Evolutionary conservation across 1,140 invertebrate genomes (phyloP), one percentile per base, ranked within the genome.

Genomic region (Apis dorsata): DNA sequence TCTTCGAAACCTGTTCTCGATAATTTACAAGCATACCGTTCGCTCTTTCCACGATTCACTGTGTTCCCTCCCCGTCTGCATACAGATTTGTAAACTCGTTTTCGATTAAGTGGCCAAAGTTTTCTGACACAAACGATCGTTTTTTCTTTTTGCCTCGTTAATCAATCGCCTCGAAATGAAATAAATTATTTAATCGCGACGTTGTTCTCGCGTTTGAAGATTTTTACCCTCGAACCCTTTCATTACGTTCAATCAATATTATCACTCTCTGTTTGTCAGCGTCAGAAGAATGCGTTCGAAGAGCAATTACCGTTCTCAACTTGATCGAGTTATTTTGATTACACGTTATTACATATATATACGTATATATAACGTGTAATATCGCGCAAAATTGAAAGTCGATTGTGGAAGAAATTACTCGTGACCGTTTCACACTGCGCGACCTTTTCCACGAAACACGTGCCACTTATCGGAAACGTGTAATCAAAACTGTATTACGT

Each of bases 321-420:
- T 65, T 28, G 57, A 65, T 57, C 79, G 49, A n/a, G 19, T 80
- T 57, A 49, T 10, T n/a, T 62, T 10, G 70, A 74, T 74, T 74
- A 74, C 60, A 19, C 15, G 62, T 74, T 63, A 44, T 44, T 44
- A 44, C 5, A 44, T 44, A 44, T 34, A 34, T 34, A 34, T 4
- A 44, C 34, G 2, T 3, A 3, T 34, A 34, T 34, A 80, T 49
- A 34, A 7, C 19, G 21, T 19, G n/a, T 68, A 77, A 60, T 68
- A 68, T 4, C n/a, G 8, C 15, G 15, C 17, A 9, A 55, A 77
- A 77, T 70, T 44, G 74, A 77, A 55, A 70, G 7, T 1, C 17
- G 24, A 59, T n/a, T 2, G 21, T 55, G 21, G 24, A 19, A 13
- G 60, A 73, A 76, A 81, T 68, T 24, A 51, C 24, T 9, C 51